phyloP scores from a whole-genome alignment of 2,113 vertebrate genomes.

The Ceuthmochares aereus region DNA sequence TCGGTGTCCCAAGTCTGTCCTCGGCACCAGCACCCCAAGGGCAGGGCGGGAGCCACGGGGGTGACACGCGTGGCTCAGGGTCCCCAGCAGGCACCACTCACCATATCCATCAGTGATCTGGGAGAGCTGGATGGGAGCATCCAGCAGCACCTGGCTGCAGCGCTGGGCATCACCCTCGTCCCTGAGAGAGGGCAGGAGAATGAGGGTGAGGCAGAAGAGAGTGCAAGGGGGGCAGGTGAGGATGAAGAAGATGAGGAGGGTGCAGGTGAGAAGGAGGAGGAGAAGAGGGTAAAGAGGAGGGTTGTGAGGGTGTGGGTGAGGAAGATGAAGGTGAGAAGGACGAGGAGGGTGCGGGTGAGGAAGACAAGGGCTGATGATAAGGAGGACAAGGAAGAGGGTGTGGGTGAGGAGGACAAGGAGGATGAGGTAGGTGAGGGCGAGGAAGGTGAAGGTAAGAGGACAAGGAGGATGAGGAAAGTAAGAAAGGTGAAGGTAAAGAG shows the following conservation, averaged over 20 bases:
- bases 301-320: not conserved
- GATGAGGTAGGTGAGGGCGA: too few species aligned
- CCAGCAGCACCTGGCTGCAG: conserved; percentile 85
- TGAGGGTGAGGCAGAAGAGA: not conserved
- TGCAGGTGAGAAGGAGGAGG: too few species aligned
- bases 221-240: not conserved
- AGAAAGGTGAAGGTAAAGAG: too few species aligned
- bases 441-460: too few species aligned
- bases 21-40: accelerated
- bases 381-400: too few species aligned
- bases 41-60: accelerated
- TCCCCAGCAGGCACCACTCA: conserved; percentile 74
- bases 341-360: not conserved
- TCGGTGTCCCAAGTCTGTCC: accelerated
- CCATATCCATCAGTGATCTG: conserved; percentile 87
- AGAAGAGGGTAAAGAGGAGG: not conserved
- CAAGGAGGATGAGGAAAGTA: too few species aligned
- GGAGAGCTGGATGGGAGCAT: conserved; percentile 93
- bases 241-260: too few species aligned
- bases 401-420: too few species aligned
- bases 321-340: not conserved
- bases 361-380: too few species aligned
- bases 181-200: conserved; percentile 23
- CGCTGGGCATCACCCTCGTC: conserved; percentile 72
- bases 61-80: accelerated